phyloP scores from a whole-genome alignment of 2,113 vertebrate genomes.

The Stegostoma tigrinum region DNA sequence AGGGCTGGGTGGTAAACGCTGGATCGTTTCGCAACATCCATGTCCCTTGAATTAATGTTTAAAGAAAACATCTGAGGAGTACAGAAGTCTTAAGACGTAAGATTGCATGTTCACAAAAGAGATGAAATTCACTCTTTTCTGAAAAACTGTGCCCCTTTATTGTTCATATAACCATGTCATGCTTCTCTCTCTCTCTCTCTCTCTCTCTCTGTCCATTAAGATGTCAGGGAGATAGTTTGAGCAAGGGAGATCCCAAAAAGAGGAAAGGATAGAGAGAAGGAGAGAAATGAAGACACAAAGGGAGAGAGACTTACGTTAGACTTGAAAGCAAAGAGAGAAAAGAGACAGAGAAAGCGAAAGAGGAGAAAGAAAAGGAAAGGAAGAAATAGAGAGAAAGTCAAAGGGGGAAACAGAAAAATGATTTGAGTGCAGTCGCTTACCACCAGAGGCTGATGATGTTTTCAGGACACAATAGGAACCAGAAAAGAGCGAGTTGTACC shows the following conservation, averaged over 20 bases:
- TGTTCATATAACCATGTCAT: constrained; percentile 37
- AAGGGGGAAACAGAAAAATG: no score
- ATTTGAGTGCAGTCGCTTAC: constrained; percentile 59
- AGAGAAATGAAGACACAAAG: neutral
- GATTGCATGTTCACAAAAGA: neutral
- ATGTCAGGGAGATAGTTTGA: neutral
- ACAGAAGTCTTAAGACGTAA: neutral
- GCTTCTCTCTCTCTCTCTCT: constrained; percentile 39
- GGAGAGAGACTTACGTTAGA: no score
- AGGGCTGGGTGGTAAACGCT: no score
- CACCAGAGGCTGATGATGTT: constrained; percentile 92
- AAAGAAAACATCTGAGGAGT: neutral
- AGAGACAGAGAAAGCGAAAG: neutral
- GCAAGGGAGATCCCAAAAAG: constrained; percentile 41
- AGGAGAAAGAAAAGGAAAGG: no score
- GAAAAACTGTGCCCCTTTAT: constrained; percentile 40
- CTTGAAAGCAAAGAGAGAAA: neutral
- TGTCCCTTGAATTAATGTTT: no score
- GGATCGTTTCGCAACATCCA: no score
- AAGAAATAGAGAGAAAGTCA: neutral
- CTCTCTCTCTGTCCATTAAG: constrained; percentile 29
- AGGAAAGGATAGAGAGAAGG: neutral
- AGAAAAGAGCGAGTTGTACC: constrained; percentile 78
- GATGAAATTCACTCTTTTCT: neutral
- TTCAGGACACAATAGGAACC: constrained; percentile 83